phyloP scores from a whole-genome alignment of 2,797 vertebrate species.

The Lycodopsis pacificus region DNA sequence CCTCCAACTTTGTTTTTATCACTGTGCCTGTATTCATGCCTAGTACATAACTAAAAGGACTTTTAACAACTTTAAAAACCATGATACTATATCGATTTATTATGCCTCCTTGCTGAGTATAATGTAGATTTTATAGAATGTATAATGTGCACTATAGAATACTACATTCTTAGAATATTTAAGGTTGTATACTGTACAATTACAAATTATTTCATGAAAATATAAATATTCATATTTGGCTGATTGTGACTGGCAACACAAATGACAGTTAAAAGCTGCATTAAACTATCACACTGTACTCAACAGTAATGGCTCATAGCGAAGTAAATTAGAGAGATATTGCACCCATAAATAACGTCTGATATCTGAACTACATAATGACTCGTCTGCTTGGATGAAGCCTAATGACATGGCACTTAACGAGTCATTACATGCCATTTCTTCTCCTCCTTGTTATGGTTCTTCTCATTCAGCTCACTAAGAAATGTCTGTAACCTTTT shows the following conservation, averaged over 20 bases:
- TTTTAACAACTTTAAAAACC: not conserved
- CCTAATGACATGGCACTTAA: conserved; percentile 49
- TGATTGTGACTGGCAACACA: conserved; percentile 28
- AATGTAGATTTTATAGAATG: conserved; percentile 1
- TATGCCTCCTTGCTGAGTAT: not conserved
- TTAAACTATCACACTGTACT: conserved; percentile 32
- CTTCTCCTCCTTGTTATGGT: conserved; percentile 52
- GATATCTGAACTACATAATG: conserved; percentile 58
- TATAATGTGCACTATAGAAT: not conserved
- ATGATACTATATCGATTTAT: conserved; percentile 17
- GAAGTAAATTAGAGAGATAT: conserved; percentile 55
- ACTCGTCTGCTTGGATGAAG: conserved; percentile 44
- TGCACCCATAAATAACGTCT: conserved; percentile 55
- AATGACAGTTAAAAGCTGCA: conserved; percentile 25
- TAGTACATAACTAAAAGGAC: conserved; percentile 25
- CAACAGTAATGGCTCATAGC: conserved; percentile 42
- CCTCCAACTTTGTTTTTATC: conserved; percentile 45
- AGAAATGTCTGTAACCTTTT: conserved; percentile 71
- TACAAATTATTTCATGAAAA: not conserved
- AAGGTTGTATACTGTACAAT: not conserved
- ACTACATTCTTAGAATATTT: not conserved
- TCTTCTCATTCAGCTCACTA: conserved; percentile 57
- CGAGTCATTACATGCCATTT: conserved; percentile 49
- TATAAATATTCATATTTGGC: not conserved
- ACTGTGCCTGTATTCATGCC: conserved; percentile 17